Conservation (phyloP, 2,888 invertebrate genomes). For the Yponomeuta cagnagella region DNA sequence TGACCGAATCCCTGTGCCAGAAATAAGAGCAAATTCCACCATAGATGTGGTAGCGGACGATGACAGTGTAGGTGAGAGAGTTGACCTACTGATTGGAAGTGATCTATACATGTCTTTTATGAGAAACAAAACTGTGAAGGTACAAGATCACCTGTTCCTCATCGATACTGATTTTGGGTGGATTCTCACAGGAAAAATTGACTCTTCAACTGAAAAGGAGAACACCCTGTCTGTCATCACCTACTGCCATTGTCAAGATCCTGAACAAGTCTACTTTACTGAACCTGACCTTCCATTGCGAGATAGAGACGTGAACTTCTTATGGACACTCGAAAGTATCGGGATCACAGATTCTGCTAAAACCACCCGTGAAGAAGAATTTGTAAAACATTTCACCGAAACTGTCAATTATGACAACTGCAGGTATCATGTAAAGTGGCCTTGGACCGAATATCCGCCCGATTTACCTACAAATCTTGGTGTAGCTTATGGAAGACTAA, state of each 20-base stretch:
- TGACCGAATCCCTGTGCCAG: not conserved
- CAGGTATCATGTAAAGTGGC: too few relatives aligned
- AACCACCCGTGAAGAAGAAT: too few relatives aligned
- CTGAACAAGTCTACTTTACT: constrained; percentile 1
- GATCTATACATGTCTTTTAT: too few relatives aligned
- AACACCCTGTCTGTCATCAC: constrained; percentile 3
- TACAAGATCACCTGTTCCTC: too few relatives aligned
- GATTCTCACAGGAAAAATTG: not conserved
- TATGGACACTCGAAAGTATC: constrained; percentile 19
- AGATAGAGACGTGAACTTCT: constrained; percentile 17
- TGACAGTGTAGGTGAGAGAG: constrained; percentile 5
- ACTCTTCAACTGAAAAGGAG: not conserved
- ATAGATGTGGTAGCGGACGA: constrained; percentile 14
- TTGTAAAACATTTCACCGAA: too few relatives aligned
- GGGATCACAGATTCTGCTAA: constrained; percentile 20
- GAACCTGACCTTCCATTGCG: too few relatives aligned
- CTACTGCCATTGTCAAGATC: not conserved
- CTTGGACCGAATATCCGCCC: not conserved
- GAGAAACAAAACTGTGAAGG: too few relatives aligned
- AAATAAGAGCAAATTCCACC: not conserved
- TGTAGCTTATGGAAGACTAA: constrained; percentile 7
- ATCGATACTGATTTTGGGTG: too few relatives aligned
- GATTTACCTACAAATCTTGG: constrained; percentile 10
- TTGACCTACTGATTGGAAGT: too few relatives aligned
- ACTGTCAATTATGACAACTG: too few relatives aligned